Evolutionary conservation across 2,888 invertebrate species (phyloP).

Genomic region (Campoplex nolae): DNA sequence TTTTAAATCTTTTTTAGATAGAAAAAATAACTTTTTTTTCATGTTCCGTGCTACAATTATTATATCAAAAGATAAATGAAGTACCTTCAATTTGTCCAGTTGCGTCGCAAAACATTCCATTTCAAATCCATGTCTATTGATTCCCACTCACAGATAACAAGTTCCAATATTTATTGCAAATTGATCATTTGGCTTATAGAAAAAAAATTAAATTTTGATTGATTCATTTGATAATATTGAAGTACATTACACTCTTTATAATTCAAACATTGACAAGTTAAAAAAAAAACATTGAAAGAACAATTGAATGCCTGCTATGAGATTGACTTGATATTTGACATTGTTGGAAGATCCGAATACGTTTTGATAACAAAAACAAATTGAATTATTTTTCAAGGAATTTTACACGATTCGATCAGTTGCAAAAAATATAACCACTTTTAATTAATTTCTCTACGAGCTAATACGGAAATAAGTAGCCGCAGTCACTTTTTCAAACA

Average conservation of each 20-base stretch:
- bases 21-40: background rate
- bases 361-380: background rate
- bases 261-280: background rate
- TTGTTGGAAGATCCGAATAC: background rate
- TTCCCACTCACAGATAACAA: background rate
- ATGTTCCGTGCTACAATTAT: background rate
- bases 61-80: too few relatives aligned
- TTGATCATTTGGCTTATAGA: constrained; percentile 12
- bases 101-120: constrained; percentile 3
- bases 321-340: background rate
- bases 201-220: background rate
- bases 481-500: background rate
- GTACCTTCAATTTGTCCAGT: constrained; percentile 43
- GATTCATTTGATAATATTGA: background rate
- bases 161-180: background rate
- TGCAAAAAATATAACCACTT: background rate
- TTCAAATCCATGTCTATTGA: background rate
- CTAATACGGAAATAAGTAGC: background rate
- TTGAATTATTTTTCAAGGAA: background rate
- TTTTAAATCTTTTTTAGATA: background rate
- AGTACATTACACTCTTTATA: too few relatives aligned
- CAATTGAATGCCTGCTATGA: background rate
- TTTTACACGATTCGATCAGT: background rate
- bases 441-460: background rate
- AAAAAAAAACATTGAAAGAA: background rate